A percentile compares a stretch with the other conserved stretches of the same genome.
Conservation (phyloP, 2,888 invertebrate species). For the Cerceris rybyensis region DNA sequence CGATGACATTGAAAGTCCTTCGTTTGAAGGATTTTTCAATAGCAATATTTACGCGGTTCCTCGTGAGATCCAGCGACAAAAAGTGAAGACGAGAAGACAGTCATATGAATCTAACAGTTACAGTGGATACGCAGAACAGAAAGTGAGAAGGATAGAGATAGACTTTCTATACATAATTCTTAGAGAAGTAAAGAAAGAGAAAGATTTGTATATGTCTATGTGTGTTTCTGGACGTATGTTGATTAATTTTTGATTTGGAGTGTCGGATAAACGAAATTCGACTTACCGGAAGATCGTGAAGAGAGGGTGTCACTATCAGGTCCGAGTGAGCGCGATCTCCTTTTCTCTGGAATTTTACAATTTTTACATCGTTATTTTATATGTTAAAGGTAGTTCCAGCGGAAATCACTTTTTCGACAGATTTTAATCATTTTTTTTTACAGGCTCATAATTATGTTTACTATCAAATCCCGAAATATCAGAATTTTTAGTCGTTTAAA, state of each 20-base stretch:
- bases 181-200: conserved; percentile 15
- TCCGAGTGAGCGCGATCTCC: conserved; percentile 79
- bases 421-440: too few relatives aligned
- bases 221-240: not conserved
- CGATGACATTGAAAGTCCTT: not conserved
- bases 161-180: conserved; percentile 49
- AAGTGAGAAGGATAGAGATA: conserved; percentile 49
- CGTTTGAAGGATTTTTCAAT: not conserved
- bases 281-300: conserved; percentile 80
- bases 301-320: conserved; percentile 77
- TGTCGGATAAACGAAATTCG: conserved; percentile 4
- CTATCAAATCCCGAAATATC: too few relatives aligned
- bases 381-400: too few relatives aligned
- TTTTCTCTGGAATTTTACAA: conserved; percentile 73
- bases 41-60: conserved; percentile 1
- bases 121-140: conserved; percentile 57
- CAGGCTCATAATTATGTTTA: too few relatives aligned
- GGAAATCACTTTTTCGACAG: too few relatives aligned
- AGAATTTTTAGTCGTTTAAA: too few relatives aligned
- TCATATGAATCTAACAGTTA: conserved; percentile 52
- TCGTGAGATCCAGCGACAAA: conserved; percentile 38
- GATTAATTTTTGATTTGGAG: not conserved
- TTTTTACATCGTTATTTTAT: too few relatives aligned
- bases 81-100: conserved; percentile 36
- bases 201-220: not conserved